These are phyloP conservation scores for Aythya fuligula DNA, from an alignment of 2,797 vertebrate species.

Conservation along the genomic window DNA sequence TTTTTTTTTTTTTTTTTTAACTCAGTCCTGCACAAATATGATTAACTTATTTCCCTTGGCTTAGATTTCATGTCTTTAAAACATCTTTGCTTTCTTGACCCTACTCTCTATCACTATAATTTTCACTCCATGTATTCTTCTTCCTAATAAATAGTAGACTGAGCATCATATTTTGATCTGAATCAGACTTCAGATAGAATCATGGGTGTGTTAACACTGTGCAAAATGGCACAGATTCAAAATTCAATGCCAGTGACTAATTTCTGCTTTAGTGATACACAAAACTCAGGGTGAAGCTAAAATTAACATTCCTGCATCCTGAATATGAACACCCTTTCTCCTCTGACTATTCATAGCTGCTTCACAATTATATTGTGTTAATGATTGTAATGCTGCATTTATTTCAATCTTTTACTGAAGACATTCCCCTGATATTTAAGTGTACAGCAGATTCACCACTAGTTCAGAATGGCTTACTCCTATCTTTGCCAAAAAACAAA, in stretches of 20 bases:
- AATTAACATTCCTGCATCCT: background rate
- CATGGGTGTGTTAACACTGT: background rate
- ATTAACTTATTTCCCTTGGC: slow-evolving; percentile 45
- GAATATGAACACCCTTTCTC: background rate
- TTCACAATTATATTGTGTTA: background rate
- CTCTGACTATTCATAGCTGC: background rate
- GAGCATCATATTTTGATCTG: background rate
- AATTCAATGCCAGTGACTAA: background rate
- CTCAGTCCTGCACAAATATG: background rate
- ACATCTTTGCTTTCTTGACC: slow-evolving; percentile 22
- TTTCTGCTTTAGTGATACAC: background rate
- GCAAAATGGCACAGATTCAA: background rate
- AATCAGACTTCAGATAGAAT: background rate
- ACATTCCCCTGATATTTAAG: background rate
- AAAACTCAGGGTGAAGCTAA: background rate
- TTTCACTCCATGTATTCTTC: slow-evolving; percentile 2
- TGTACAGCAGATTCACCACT: background rate
- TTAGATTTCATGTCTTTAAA: slow-evolving; percentile 29
- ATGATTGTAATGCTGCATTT: background rate
- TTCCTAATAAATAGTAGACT: background rate
- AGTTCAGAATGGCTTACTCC: background rate
- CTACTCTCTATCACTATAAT: background rate
- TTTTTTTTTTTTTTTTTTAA: background rate
- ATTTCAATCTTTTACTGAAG: background rate
- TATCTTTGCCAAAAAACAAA: background rate